Evolutionary conservation across 2,113 vertebrate genomes (phyloP), one percentile per base, ranked within the genome.

Genomic region (Halcyon malimbica): DNA sequence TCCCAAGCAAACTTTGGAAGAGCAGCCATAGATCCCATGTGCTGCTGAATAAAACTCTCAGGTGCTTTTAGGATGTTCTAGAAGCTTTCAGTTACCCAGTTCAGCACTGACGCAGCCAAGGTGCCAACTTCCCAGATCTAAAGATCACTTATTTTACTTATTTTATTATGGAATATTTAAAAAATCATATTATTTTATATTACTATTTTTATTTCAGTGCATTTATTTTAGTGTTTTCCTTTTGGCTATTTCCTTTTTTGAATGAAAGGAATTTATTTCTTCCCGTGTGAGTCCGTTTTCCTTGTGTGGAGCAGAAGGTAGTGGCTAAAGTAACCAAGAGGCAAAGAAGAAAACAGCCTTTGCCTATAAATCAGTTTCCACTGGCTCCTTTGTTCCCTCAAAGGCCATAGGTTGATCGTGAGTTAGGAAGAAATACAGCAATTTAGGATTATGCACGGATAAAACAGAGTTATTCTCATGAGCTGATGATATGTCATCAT

Each of bases 351-450:
- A 92, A 94, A 56, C 42, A 81, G 68, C n/a, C 46, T 68, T 57
- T 53, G 89, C 39, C 89, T 83, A 67, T 77, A 90, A 91, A 95
- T 96, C 85, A 83, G 51, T 67, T 94, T 92, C 76, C 83, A 80
- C 63, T 71, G 65, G 10, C 54, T 95, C 63, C 68, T 90, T 91
- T 94, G 70, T 2, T 96, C 86, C 69, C 76, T 51, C 90, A 92
- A 62, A 46, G 92, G 76, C 83, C 64, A 64, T 0, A 37, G 69
- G 50, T 18, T 75, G 80, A 81, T 62, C 68, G 76, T 78, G 83
- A 69, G 39, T 75, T 88, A 89, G 57, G 71, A 96, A 93, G 80
- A 87, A 95, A 82, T 44, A 92, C 31, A 92, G 57, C 86, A 87
- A 42, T 91, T 92, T 89, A 73, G 90, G 80, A 96, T 94, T 94